These are phyloP conservation scores for Archivesica marissinica DNA, from an alignment of 1,140 invertebrate species.

Conservation along the genomic window DNA sequence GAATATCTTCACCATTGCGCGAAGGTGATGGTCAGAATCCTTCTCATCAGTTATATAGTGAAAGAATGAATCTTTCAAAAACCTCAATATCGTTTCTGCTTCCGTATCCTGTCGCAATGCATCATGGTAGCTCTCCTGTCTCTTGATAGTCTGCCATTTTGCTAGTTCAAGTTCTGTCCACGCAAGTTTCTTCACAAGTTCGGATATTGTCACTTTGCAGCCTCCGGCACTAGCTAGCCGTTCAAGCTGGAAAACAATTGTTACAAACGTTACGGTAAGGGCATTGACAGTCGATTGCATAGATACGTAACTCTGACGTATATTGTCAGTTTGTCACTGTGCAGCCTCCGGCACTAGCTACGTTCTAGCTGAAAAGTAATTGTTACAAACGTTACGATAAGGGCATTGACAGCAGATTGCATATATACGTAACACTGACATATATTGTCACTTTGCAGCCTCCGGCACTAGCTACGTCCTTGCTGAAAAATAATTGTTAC, in stretches of 20 bases:
- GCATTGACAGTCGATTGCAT: too few relatives aligned
- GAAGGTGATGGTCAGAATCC: slow-evolving; percentile 72
- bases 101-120: slow-evolving; percentile 75
- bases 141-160: slow-evolving; percentile 77
- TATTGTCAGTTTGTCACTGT: too few relatives aligned
- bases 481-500: too few relatives aligned
- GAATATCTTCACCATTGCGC: slow-evolving; percentile 78
- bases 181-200: slow-evolving; percentile 72
- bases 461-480: too few relatives aligned
- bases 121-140: slow-evolving; percentile 74
- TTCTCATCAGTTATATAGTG: slow-evolving; percentile 75
- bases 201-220: slow-evolving; percentile 66
- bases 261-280: too few relatives aligned
- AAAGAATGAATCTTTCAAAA: slow-evolving; percentile 78
- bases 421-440: too few relatives aligned
- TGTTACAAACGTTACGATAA: too few relatives aligned
- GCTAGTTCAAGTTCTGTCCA: slow-evolving; percentile 76
- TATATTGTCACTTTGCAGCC: too few relatives aligned
- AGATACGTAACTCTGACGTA: too few relatives aligned
- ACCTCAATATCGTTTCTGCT: slow-evolving; percentile 74
- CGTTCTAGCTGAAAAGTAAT: too few relatives aligned
- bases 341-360: too few relatives aligned
- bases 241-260: slow-evolving; percentile 75
- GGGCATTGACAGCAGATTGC: too few relatives aligned
- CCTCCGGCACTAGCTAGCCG: slow-evolving; percentile 54